Evolutionary conservation across 2,797 vertebrate species (phyloP), one percentile per base, ranked within the genome.

Genomic region (Chelonia mydas): DNA sequence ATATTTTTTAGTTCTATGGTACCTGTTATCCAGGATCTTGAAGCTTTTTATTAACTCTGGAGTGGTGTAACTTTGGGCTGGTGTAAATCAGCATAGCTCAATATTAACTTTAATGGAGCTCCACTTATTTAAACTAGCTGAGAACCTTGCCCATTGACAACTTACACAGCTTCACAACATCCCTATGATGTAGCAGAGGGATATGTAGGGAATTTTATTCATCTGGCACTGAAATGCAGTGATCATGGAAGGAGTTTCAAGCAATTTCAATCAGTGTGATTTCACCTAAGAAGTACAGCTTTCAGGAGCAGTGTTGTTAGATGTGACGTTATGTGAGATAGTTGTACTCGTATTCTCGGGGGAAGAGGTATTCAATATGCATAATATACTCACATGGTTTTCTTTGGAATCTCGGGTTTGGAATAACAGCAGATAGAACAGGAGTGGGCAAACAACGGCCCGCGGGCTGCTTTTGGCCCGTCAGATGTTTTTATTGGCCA

Each of bases 11-110:
- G 84, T 95, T 92, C 77, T 82, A 8, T 84, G 28, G 61, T 84
- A 80, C 27, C 53, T 37, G 4, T 78, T 93, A 25, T 51, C 31
- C 57, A 65, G 31, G 79, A 55, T 74, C 95, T 94, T 33, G 74
- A 47, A n/a, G 15, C 1, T 7, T 15, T 87, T 92, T 81, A 82
- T 33, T 50, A 92, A 90, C n/a, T 49, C 88, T 82, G 47, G 21
- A 90, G 65, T 84, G 90, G 55, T 33, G 33, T 65, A n/a, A 86
- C 88, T 57, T 80, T 92, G 80, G 87, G 33, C 50, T 91, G 94
- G 37, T 3, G 47, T 74, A 25, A 94, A 80, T 78, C 47, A 78
- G n/a, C 2, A 1, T 12, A 88, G 28, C 21, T 78, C 51, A 88
- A 37, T n/a, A 82, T 1, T 11, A n/a, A 81, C 41, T 91, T 91